These are phyloP conservation scores for Hirtodrosophila confusa DNA, from an alignment of 2,888 invertebrate species.

Conservation along the genomic window DNA sequence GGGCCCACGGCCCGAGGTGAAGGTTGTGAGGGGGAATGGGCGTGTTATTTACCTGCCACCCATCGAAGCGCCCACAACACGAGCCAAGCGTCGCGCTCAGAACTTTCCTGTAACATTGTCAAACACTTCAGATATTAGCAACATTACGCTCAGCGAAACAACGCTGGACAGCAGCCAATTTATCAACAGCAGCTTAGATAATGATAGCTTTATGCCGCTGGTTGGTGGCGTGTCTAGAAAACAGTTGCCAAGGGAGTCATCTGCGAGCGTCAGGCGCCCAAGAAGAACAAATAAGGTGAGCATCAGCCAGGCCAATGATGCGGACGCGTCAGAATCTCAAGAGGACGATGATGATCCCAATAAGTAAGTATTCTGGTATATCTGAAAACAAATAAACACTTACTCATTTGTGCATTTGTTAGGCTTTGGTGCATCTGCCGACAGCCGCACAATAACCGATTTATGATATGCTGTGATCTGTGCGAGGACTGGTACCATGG, in stretches of 20 bases:
- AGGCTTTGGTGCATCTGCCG: conserved; percentile 97
- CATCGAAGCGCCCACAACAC: conserved; percentile 92
- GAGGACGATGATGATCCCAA: conserved; percentile 97
- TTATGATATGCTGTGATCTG: conserved; percentile 98
- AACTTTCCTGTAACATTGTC: conserved; percentile 59
- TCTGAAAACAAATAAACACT: too few species aligned
- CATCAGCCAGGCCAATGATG: conserved; percentile 53
- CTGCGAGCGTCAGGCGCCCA: conserved; percentile 50
- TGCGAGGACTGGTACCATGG: conserved; percentile 99
- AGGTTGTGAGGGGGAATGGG: conserved; percentile 90
- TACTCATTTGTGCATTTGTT: conserved; percentile 25
- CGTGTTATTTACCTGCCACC: conserved; percentile 91
- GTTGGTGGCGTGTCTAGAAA: conserved; percentile 26
- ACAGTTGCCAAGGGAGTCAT: conserved; percentile 63
- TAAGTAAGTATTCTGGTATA: conserved; percentile 84
- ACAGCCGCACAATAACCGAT: conserved; percentile 96
- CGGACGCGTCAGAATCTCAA: conserved; percentile 84
- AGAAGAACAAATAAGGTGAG: conserved; percentile 56
- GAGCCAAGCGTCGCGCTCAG: conserved; percentile 88
- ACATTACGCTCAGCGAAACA: conserved; percentile 54
- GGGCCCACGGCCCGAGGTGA: conserved; percentile 85
- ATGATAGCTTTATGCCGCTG: conserved; percentile 35
- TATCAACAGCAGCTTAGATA: conserved; percentile 50
- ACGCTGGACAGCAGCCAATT: conserved; percentile 46
- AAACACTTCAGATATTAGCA: conserved; percentile 36